These are phyloP conservation scores for Episyrphus balteatus DNA, from an alignment of 1,140 invertebrate genomes.

Conservation along the genomic window DNA sequence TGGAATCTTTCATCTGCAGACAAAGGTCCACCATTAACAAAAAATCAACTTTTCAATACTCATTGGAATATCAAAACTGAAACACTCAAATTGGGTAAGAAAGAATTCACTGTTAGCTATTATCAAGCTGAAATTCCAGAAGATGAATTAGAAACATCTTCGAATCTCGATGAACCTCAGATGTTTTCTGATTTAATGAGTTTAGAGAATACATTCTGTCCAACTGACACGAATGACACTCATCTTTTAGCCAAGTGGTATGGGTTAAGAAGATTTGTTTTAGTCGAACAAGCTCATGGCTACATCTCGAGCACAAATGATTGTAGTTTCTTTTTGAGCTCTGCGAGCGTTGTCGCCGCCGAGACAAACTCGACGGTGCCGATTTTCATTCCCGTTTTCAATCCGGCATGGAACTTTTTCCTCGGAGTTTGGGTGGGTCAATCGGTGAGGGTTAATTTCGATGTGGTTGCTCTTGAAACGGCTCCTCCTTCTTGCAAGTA, in stretches of 20 bases:
- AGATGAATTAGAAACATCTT: conserved; percentile 18
- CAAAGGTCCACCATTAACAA: conserved; percentile 31
- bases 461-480: conserved; percentile 77
- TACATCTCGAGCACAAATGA: conserved; percentile 64
- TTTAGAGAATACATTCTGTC: conserved; percentile 56
- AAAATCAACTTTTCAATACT: conserved; percentile 33
- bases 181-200: conserved; percentile 50
- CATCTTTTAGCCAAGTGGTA: conserved; percentile 59
- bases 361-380: conserved; percentile 74
- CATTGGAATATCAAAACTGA: conserved; percentile 37
- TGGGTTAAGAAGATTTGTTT: conserved; percentile 72
- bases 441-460: conserved; percentile 65
- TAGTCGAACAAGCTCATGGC: conserved; percentile 50
- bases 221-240: conserved; percentile 42
- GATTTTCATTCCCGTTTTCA: conserved; percentile 75
- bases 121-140: conserved; percentile 22
- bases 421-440: conserved; percentile 64
- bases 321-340: conserved; percentile 77
- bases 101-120: conserved; percentile 48
- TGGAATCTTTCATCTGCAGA: conserved; percentile 58
- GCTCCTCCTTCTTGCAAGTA: conserved; percentile 72
- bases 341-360: conserved; percentile 67
- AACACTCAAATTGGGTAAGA: conserved; percentile 41
- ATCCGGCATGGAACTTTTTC: conserved; percentile 71
- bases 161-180: conserved; percentile 36